Evolutionary conservation across 2,113 vertebrate genomes (phyloP), one percentile per base, ranked within the genome.

Genomic region (Cephalopterus ornatus): DNA sequence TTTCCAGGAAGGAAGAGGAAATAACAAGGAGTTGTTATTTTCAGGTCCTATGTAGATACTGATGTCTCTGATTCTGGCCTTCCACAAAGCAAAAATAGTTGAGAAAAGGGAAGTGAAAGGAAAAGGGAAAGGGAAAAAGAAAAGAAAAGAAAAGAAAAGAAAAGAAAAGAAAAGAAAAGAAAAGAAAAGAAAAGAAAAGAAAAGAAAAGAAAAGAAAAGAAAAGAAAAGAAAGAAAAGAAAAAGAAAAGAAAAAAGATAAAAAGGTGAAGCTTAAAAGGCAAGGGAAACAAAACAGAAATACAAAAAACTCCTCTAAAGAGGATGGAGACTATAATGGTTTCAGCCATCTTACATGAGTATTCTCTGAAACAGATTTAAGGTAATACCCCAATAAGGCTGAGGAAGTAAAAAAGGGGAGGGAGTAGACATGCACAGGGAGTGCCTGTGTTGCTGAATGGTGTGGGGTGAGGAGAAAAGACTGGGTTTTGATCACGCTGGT

Each of bases 1-100:
- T 92, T 76, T 90, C 44, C 49, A 58, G 74, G 74, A 89, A 91
- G 80, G 68, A 95, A 95, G 71, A 94, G 11, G 44, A 74, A 42
- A n/a, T n/a, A 9, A 15, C 3, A 4, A 61, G 20, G 6, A 88
- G 19, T 27, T 0, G 0, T 56, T 93, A 72, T 44, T 92, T 92
- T 95, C 77, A 85, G 28, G 65, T 61, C 41, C 75, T 5, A 9
- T 19, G 26, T 26, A 70, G 59, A 86, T 62, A 42, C 8, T 23
- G 15, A 12, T 84, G 68, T 39, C 22, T 86, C 53, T 74, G 65
- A 46, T 80, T 75, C 53, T 91, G 50, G 20, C 32, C 26, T 66
- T 84, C 28, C 23, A 62, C 28, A n/a, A 70, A 46, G 4, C 7
- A 73, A 32, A 76, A 75, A 4, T 16, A 59, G 20, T 44, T 44